Evolutionary conservation across 2,113 vertebrate species (phyloP).

Genomic region (Eublepharis macularius): DNA sequence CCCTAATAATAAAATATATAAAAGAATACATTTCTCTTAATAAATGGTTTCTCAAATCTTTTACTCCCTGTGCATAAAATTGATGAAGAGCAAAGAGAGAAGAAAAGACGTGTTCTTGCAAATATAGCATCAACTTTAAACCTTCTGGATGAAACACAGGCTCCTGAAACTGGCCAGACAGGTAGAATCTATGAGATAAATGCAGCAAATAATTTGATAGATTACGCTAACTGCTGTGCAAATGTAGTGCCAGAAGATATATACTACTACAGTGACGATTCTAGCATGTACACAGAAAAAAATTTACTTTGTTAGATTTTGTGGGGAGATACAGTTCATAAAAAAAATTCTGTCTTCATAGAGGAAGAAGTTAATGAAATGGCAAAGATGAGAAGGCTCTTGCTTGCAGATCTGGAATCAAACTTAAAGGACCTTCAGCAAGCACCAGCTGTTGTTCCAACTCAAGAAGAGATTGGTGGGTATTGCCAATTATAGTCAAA

Average conservation of each 20-base stretch:
- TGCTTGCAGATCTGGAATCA: conserved; percentile 10
- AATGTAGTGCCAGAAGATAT: neutral
- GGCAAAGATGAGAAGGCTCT: neutral
- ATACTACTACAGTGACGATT: neutral
- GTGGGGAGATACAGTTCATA: neutral
- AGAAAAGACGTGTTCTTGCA: conserved; percentile 11
- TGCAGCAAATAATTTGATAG: conserved; percentile 7
- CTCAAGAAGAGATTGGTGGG: conserved; percentile 10
- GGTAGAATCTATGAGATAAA: conserved; percentile 27
- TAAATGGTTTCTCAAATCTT: conserved; percentile 32
- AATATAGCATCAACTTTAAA: conserved; percentile 28
- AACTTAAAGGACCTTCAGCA: neutral
- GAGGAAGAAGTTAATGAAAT: conserved; percentile 14
- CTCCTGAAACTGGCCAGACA: conserved; percentile 40
- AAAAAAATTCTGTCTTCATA: neutral
- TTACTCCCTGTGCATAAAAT: neutral
- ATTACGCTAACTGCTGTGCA: neutral
- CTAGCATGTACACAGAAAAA: neutral
- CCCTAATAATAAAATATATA: neutral
- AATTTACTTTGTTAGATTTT: neutral
- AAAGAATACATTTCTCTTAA: neutral
- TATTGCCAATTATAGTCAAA: neutral
- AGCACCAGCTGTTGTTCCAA: neutral
- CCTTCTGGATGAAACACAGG: conserved; percentile 26
- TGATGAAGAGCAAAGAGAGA: conserved; percentile 26